Base-by-base conservation (phyloP, 2,113 vertebrate species). In the Toxostoma redivivum region DNA sequence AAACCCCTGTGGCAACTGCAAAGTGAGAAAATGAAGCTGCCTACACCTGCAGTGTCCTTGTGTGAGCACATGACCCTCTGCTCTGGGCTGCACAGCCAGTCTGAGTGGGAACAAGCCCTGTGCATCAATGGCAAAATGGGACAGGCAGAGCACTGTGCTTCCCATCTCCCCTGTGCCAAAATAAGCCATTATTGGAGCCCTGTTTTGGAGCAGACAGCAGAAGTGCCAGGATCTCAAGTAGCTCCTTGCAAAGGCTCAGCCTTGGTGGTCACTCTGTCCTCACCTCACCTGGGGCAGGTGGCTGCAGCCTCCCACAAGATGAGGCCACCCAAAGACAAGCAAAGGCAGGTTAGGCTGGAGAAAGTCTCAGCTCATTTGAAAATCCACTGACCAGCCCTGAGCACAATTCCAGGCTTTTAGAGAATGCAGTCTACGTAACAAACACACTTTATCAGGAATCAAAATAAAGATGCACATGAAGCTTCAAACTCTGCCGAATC, bases 221-320 rank as follows among this genome's bases (percentile, higher is more conserved):
- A 70, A 54, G 24, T 51, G 42, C 61, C 42, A 76, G 56, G 31
- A 84, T 28, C 13, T 25, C 51, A 33, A 7, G 30, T 0, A 56
- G 28, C 19, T 92, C 58, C 45, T 83, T 24, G 42, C 42, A 74
- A 12, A 60, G 56, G 24, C 28, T 45, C 48, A 57, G 61, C 28
- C 45, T 31, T 2, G 0, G 30, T 11, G 0, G 27, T 15, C 3
- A 1, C 45, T 24, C 20, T 42, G 18, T 40, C 35, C 45, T 19
- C 2, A 0, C 12, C 23, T 72, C 14, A 11, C 16, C 33, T 60
- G 51, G 72, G 27, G 31, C 37, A 64, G 35, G 37, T 4, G n/a
- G 66, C 57, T 11, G 66, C 24, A 93, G 48, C 12, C 53, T 48
- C 37, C 27, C 9, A 27, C 5, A 3, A 2, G 0, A 6, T 28